Percentiles rank a stretch among this genome's conserved stretches.
phyloP scores from a whole-genome alignment of 1,140 invertebrate genomes.

The Solenopsis invicta region DNA sequence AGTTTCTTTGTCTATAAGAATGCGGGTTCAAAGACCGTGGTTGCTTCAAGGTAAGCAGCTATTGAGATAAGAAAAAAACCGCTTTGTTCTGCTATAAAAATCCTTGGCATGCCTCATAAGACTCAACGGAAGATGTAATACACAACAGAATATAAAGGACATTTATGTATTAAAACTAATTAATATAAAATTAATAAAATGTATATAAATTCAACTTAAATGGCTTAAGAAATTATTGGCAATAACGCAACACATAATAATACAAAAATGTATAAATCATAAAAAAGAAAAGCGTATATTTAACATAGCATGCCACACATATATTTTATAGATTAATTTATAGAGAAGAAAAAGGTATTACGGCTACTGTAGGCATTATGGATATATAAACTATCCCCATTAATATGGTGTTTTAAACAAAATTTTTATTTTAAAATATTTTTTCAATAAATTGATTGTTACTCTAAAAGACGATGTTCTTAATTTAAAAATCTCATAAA shows the following conservation, averaged over 20 bases:
- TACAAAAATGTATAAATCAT: background rate
- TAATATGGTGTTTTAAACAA: too few species aligned
- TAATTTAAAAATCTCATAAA: too few species aligned
- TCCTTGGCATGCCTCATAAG: background rate
- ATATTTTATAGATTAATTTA: background rate
- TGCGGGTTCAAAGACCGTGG: conserved; percentile 81
- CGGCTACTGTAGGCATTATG: too few species aligned
- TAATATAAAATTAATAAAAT: too few species aligned
- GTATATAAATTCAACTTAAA: background rate
- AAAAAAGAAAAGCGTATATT: conserved; percentile 2
- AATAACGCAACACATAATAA: background rate
- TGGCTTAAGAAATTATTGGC: background rate
- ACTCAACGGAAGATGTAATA: background rate
- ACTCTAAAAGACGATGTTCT: too few species aligned
- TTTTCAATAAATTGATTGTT: too few species aligned
- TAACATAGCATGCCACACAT: background rate
- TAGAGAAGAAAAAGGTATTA: too few species aligned
- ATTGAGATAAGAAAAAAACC: conserved; percentile 58
- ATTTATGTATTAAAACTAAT: too few species aligned
- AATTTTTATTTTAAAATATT: too few species aligned
- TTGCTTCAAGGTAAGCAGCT: conserved; percentile 82
- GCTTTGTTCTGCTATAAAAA: background rate
- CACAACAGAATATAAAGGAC: too few species aligned
- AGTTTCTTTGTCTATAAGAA: conserved; percentile 76
- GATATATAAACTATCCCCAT: too few species aligned